Evolutionary conservation across 2,113 vertebrate genomes (phyloP).

Genomic region (Choloepus hoffmanni): DNA sequence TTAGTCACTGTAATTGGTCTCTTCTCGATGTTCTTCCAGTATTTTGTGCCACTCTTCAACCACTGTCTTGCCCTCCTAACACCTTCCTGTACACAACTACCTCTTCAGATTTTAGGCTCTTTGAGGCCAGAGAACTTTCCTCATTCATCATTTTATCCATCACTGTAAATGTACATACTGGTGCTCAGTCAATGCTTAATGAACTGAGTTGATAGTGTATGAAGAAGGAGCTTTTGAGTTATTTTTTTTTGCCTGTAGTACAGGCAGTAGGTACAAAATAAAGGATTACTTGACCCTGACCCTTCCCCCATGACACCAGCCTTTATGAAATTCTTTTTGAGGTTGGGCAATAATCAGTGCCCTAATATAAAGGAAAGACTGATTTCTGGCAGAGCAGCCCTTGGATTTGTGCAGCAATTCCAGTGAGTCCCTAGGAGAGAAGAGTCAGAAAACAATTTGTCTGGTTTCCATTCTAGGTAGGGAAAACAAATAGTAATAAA

Average conservation of each 20-base stretch:
- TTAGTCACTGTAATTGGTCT: neutral
- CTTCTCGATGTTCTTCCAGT: neutral
- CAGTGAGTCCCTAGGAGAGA: conserved; percentile 13
- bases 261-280: conserved; percentile 34
- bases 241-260: neutral
- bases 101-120: conserved; percentile 22
- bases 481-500: conserved; percentile 52
- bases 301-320: neutral
- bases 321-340: conserved; percentile 48
- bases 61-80: neutral
- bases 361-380: conserved; percentile 9
- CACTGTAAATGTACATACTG: neutral
- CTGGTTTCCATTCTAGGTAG: neutral
- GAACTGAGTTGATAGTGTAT: conserved; percentile 34
- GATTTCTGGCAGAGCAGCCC: conserved; percentile 15
- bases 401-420: conserved; percentile 54
- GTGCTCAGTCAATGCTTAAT: conserved; percentile 11
- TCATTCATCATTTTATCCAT: conserved; percentile 22
- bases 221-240: conserved; percentile 10
- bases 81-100: neutral
- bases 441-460: conserved; percentile 47
- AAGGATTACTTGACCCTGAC: neutral
- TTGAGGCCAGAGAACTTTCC: neutral
- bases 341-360: conserved; percentile 28
- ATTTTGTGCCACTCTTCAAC: neutral